Percentiles rank a stretch among this genome's conserved stretches.
Evolutionary conservation across 2,888 invertebrate genomes (phyloP).

Genomic region (Panzeria rudis): DNA sequence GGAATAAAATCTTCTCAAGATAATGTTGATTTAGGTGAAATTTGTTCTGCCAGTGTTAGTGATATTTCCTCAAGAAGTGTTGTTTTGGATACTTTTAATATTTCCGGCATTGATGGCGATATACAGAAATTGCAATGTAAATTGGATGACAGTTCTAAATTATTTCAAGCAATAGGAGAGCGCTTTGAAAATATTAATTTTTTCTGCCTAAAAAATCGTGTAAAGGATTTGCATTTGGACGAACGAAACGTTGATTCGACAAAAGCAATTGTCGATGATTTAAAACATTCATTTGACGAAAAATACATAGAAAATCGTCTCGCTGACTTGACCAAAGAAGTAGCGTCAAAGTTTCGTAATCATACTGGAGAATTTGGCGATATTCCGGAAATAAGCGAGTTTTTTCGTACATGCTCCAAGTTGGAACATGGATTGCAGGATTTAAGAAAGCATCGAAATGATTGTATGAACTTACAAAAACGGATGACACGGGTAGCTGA

Average conservation of each 20-base stretch:
- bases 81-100: slow-evolving; percentile 73
- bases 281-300: slow-evolving; percentile 77
- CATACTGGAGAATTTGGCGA: slow-evolving; percentile 82
- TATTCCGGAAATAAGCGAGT: slow-evolving; percentile 81
- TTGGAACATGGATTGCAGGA: slow-evolving; percentile 79
- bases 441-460: slow-evolving; percentile 77
- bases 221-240: slow-evolving; percentile 79
- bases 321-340: slow-evolving; percentile 77
- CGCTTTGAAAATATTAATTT: slow-evolving; percentile 81
- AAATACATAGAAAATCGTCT: slow-evolving; percentile 77
- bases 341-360: slow-evolving; percentile 77
- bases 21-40: background rate
- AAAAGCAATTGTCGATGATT: slow-evolving; percentile 71
- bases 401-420: slow-evolving; percentile 80
- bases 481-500: slow-evolving; percentile 78
- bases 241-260: slow-evolving; percentile 73
- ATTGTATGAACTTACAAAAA: slow-evolving; percentile 77
- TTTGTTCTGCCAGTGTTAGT: background rate
- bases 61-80: slow-evolving; percentile 35
- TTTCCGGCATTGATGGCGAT: slow-evolving; percentile 76
- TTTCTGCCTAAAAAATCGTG: slow-evolving; percentile 77
- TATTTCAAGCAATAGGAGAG: slow-evolving; percentile 79
- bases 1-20: background rate
- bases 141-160: slow-evolving; percentile 78
- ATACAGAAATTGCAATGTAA: slow-evolving; percentile 79